Evolutionary conservation across 1,140 invertebrate genomes (phyloP), one percentile per base, ranked within the genome.

Genomic region (Drosophila oshimai): DNA sequence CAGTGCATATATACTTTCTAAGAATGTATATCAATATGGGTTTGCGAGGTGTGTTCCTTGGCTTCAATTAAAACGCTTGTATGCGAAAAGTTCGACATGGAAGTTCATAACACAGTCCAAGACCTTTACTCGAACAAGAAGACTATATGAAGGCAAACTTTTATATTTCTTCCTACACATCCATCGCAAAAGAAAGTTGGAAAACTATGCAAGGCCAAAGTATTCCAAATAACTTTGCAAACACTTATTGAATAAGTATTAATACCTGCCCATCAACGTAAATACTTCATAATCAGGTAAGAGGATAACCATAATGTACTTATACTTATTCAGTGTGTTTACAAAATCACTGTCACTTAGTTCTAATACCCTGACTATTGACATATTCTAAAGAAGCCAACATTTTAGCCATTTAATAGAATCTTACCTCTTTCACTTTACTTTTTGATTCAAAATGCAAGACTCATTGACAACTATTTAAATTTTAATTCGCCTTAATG

Each of bases 11-110:
- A n/a, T n/a, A n/a, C n/a, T n/a, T n/a, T n/a, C n/a, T n/a, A n/a
- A n/a, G n/a, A n/a, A 6, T 6, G 3, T 17, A 31, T 17, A 54
- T 20, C 41, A 42, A 28, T 6, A 15, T 9, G 22, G 15, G 22
- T 24, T 26, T 33, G 17, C 42, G 13, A 55, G 74, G 57, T 84
- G 74, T 70, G 70, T 57, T 58, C 36, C 39, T 57, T 53, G 34
- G 33, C 41, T 74, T 86, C 50, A 86, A 86, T 83, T 86, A 79
- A 83, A 83, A 67, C 53, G 46, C 39, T 74, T 50, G 70, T 74
- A 74, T 58, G 53, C 47, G 17, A 41, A 50, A 78, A 84, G 44
- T 78, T 78, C 37, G 58, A 84, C 50, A 70, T 45, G 49, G 37
- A 42, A 50, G 50, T 64, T 71, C 77, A 61, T 51, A 58, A 65